Conservation (phyloP, 23 tunicate genomes). For the Corella eumyota region DNA sequence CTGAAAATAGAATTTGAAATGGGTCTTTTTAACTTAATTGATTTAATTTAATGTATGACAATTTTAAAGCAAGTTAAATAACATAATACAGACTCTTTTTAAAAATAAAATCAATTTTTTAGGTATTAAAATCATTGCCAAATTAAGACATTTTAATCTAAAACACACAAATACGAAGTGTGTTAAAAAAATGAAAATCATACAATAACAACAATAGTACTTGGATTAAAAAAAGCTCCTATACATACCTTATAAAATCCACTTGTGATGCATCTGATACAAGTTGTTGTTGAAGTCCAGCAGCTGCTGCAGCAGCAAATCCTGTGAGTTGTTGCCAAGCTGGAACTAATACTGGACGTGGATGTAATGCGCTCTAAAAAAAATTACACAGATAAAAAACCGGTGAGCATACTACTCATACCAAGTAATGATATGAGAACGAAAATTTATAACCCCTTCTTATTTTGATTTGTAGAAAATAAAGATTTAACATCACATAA, state of each 20-base stretch:
- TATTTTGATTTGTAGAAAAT: not conserved
- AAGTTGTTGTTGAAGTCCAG: slow-evolving; percentile 37
- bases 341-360: slow-evolving; percentile 61
- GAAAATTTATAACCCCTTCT: too few relatives aligned
- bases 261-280: slow-evolving; percentile 34
- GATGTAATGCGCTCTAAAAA: slow-evolving; percentile 22
- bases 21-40: too few relatives aligned
- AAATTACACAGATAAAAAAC: slow-evolving; percentile 8
- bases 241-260: slow-evolving; percentile 23
- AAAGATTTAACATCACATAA: not conserved
- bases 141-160: too few relatives aligned
- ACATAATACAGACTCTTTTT: too few relatives aligned
- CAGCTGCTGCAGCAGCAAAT: slow-evolving; percentile 50
- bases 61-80: too few relatives aligned
- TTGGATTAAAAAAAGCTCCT: not conserved
- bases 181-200: not conserved
- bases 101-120: too few relatives aligned
- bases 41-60: too few relatives aligned
- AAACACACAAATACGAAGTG: not conserved
- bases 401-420: too few relatives aligned
- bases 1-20: too few relatives aligned
- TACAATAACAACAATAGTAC: slow-evolving; percentile 3
- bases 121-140: too few relatives aligned
- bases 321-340: slow-evolving; percentile 78
- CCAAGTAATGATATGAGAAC: too few relatives aligned